Conservation (phyloP, 2,888 invertebrate genomes). For the Parnassius glacialis region DNA sequence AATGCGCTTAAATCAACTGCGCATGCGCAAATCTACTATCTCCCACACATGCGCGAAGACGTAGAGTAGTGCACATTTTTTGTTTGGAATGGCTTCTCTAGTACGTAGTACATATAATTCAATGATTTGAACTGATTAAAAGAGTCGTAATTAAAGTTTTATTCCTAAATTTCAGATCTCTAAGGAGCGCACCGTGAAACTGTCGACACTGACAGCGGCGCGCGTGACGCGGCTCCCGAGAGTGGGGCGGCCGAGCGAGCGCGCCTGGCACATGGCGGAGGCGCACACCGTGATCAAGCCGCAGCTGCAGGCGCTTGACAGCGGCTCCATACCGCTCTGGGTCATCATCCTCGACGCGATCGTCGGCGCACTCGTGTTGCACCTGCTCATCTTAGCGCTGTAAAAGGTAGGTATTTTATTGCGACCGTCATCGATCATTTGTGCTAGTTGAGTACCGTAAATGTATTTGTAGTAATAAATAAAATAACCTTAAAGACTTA, state of each 20-base stretch:
- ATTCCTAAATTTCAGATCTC: slow-evolving; percentile 51
- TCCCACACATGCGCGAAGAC: too few relatives aligned
- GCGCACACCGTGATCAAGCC: slow-evolving; percentile 87
- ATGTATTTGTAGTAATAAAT: too few relatives aligned
- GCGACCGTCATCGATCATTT: too few relatives aligned
- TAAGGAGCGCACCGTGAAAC: slow-evolving; percentile 76
- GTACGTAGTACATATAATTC: too few relatives aligned
- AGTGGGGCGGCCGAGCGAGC: slow-evolving; percentile 82
- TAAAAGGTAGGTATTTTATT: slow-evolving; percentile 84
- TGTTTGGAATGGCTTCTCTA: too few relatives aligned
- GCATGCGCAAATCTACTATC: too few relatives aligned
- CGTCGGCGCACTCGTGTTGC: slow-evolving; percentile 88
- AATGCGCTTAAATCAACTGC: too few relatives aligned
- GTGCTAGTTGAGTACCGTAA: too few relatives aligned
- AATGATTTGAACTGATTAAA: too few relatives aligned
- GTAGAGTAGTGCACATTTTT: too few relatives aligned
- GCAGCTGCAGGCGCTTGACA: slow-evolving; percentile 82
- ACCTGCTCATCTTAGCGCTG: slow-evolving; percentile 88
- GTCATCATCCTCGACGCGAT: slow-evolving; percentile 91
- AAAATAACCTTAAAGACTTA: too few relatives aligned
- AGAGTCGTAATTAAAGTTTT: too few relatives aligned
- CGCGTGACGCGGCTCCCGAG: slow-evolving; percentile 87
- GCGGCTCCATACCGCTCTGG: slow-evolving; percentile 90
- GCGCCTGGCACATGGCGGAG: slow-evolving; percentile 83
- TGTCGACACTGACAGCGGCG: slow-evolving; percentile 88